A percentile compares a stretch with the other conserved stretches of the same genome.
phyloP scores from a whole-genome alignment of 2,113 vertebrate species.

The Origma solitaria region DNA sequence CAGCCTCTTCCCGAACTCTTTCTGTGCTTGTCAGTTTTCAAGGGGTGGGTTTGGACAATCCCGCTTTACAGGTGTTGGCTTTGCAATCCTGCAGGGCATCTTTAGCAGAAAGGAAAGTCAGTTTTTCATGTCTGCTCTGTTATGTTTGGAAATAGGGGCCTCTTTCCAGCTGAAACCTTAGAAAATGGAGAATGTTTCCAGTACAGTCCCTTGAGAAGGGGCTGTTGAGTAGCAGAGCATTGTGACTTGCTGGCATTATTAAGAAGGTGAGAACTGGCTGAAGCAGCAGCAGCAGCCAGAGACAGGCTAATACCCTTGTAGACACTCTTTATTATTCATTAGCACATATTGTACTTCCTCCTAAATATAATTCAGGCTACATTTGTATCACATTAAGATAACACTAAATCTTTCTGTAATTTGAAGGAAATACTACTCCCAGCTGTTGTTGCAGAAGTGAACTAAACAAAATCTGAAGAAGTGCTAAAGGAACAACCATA shows the following conservation, averaged over 20 bases:
- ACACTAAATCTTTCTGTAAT: slow-evolving; percentile 57
- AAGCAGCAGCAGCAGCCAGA: background rate
- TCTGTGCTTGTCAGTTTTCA: background rate
- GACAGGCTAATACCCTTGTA: slow-evolving; percentile 2
- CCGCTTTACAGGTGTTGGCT: background rate
- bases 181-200: background rate
- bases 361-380: slow-evolving; percentile 48
- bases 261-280: slow-evolving; percentile 36
- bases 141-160: background rate
- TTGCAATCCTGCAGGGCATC: background rate
- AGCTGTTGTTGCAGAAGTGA: slow-evolving; percentile 52
- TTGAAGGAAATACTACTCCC: slow-evolving; percentile 60
- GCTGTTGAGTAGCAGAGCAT: background rate
- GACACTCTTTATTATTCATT: slow-evolving; percentile 61
- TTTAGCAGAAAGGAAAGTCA: background rate
- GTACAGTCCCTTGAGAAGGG: background rate
- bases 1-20: background rate
- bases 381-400: slow-evolving; percentile 53
- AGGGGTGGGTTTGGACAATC: accelerated
- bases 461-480: slow-evolving; percentile 26
- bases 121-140: background rate
- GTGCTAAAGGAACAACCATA: slow-evolving; percentile 14
- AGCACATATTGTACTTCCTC: slow-evolving; percentile 55
- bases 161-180: background rate
- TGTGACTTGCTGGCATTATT: background rate